Evolutionary conservation across 2,888 invertebrate species (phyloP), one percentile per base, ranked within the genome.

Genomic region (Apomyelois bistriatella): DNA sequence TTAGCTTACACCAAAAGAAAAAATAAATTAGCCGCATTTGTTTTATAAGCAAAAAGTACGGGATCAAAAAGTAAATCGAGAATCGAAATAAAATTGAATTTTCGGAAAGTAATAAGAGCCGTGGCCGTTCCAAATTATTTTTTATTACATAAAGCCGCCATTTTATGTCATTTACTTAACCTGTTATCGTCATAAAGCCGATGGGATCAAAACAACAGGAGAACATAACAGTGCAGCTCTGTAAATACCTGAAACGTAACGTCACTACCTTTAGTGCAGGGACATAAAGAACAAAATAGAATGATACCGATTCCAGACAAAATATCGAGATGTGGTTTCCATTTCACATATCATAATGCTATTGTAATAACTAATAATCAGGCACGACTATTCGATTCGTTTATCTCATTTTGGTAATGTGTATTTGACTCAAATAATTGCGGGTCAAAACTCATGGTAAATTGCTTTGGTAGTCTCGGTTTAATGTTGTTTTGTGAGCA

Each of bases 141-240:
- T 75, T 78, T 81, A 80, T 76, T 76, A 60, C 69, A 64, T 61
- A 74, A 70, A 73, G 68, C 72, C 68, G 74, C 72, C 75, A 81
- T 82, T 83, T 79, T 82, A 70, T 82, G 77, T 82, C 82, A 82
- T 82, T 84, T 80, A 82, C 82, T 84, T 82, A 82, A 81, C 79
- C 82, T 80, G 80, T 82, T 82, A 81, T 82, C 76, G 80, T 69
- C 69, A 66, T 69, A 58, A 69, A 69, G 69, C 68, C 74, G 73
- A 65, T 63, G 64, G 63, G 72, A 68, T 66, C 64, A 65, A 68
- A 64, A 61, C 68, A 67, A 69, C 63, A 62, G 69, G 70, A 66
- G 65, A 64, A 66, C 59, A 59, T 59, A 59, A 61, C 9, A 40
- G 58, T 61, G 58, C 53, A 54, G 58, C 58, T 53, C 57, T 22